Conservation (phyloP, 92 coral and sea anemone species). For the Umimayanthus kanabou region DNA sequence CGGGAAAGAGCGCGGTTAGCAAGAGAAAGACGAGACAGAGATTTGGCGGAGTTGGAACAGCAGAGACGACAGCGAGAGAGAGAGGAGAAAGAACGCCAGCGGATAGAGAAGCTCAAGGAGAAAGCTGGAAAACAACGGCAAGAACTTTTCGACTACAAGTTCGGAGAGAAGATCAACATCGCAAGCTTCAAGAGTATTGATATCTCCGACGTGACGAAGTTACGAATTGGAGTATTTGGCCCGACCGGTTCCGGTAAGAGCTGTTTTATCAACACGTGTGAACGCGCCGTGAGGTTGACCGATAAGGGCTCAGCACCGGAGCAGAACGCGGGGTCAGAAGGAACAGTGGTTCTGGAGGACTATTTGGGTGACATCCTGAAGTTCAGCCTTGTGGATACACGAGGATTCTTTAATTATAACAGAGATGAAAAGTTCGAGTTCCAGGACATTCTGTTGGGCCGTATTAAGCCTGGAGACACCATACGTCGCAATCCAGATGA, state of each 20-base stretch:
- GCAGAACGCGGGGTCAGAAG: conserved; percentile 61
- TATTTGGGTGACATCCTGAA: conserved; percentile 49
- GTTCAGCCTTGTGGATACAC: conserved; percentile 63
- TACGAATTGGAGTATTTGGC: conserved; percentile 69
- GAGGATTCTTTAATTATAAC: conserved; percentile 67
- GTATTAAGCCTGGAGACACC: conserved; percentile 60
- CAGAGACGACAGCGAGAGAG: conserved; percentile 30
- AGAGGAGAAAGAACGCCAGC: conserved; percentile 21
- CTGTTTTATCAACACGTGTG: conserved; percentile 72
- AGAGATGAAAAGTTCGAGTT: conserved; percentile 58
- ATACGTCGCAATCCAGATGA: conserved; percentile 45
- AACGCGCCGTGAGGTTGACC: conserved; percentile 52
- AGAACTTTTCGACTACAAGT: conserved; percentile 46
- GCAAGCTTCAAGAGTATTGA: conserved; percentile 32
- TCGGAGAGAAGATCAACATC: conserved; percentile 50
- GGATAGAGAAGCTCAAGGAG: conserved; percentile 42
- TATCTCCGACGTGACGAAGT: conserved; percentile 37
- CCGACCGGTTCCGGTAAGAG: conserved; percentile 78
- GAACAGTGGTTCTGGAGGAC: conserved; percentile 66
- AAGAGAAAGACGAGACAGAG: background rate
- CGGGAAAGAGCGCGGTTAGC: conserved; percentile 35
- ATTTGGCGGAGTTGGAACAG: conserved; percentile 23
- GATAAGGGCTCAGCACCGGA: conserved; percentile 67
- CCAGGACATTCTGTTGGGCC: conserved; percentile 61
- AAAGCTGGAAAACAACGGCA: conserved; percentile 47